Percentiles rank a stretch among this genome's conserved stretches.
These are phyloP conservation scores for Caracal caracal DNA, from an alignment of 2,113 vertebrate species.

Conservation along the genomic window DNA sequence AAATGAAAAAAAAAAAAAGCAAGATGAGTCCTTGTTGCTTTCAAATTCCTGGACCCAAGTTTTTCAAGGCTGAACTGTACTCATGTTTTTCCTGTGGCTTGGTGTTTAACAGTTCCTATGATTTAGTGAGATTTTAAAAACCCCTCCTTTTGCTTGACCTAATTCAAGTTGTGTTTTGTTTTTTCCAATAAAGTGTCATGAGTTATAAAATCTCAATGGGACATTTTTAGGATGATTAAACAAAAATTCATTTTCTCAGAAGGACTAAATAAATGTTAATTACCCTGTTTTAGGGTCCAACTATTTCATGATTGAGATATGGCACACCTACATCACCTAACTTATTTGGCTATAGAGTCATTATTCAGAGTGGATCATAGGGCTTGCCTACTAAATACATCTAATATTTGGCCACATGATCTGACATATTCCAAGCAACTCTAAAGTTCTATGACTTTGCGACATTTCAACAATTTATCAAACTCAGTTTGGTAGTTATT, in stretches of 20 bases:
- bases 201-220: background rate
- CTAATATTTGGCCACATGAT: background rate
- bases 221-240: background rate
- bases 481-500: background rate
- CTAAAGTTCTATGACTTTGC: background rate
- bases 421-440: background rate
- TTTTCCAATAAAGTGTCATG: background rate
- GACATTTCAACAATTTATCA: slow-evolving; percentile 7
- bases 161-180: background rate
- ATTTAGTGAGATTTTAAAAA: background rate
- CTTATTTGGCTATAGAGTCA: background rate
- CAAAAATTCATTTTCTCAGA: slow-evolving; percentile 9
- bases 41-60: background rate
- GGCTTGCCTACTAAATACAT: background rate
- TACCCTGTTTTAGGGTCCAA: background rate
- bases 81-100: background rate
- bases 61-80: background rate
- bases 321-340: background rate
- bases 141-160: background rate
- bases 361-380: background rate
- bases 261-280: background rate
- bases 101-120: background rate
- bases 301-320: background rate
- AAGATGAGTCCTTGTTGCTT: background rate
- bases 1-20: no score